Conservation (phyloP, 2,888 invertebrate species). For the Cyrtodaria siliqua region DNA sequence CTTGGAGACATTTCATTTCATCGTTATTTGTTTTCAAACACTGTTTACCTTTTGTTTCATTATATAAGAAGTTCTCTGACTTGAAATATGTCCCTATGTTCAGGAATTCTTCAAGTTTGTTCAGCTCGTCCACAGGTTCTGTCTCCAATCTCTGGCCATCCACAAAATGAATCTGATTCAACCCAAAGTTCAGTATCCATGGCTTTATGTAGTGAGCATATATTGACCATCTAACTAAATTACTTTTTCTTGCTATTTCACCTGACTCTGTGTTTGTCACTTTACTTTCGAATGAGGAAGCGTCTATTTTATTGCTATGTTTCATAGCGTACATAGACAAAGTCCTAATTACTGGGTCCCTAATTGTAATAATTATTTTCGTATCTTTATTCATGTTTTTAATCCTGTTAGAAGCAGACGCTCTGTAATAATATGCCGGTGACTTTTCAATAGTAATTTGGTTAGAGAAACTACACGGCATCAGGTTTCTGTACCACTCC, state of each 20-base stretch:
- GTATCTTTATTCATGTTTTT: neutral
- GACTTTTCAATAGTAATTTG: constrained; percentile 1
- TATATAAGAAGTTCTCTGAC: neutral
- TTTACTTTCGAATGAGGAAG: neutral
- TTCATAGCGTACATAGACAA: neutral
- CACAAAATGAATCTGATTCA: neutral
- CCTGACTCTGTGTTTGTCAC: neutral
- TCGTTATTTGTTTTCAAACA: neutral
- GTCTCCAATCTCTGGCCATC: neutral
- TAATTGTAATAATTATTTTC: neutral
- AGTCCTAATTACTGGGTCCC: neutral
- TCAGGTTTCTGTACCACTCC: no score
- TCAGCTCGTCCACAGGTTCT: neutral
- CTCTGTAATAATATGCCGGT: neutral
- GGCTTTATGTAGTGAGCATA: neutral
- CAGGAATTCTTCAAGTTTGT: neutral
- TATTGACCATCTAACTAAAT: no score
- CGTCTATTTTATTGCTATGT: no score
- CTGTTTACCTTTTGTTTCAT: neutral
- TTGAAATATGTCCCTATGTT: neutral
- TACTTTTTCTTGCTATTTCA: no score
- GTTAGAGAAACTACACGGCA: neutral
- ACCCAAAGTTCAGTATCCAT: neutral
- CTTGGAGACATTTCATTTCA: neutral
- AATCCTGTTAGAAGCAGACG: neutral